Evolutionary conservation across 2,888 invertebrate genomes (phyloP), one percentile per base, ranked within the genome.

Genomic region (Pegoplata infirma): DNA sequence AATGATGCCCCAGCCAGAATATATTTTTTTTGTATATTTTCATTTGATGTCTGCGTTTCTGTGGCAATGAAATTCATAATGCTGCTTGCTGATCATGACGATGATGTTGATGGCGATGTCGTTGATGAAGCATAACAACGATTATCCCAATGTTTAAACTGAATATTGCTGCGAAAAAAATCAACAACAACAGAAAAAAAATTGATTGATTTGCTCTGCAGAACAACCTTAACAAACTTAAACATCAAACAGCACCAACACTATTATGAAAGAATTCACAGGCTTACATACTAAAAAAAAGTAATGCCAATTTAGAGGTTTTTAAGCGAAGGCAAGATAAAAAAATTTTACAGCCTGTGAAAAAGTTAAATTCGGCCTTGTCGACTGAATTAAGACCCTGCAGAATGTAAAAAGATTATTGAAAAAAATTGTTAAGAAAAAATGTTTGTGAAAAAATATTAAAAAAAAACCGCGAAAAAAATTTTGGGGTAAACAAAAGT

Each of bases 121-220:
- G 75, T 67, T 71, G 75, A 72, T 79, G 75, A 79, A 72, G 79
- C 79, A 75, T 75, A 79, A 63, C 77, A 68, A 66, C 71, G 79
- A 79, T 79, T 79, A 79, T 79, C 79, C 75, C 56, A 72, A 59
- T 69, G 73, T 56, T 12, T 61, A 71, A 64, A 49, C 46, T 32
- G 53, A 23, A 46, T 23, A 40, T 2, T 36, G 47, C 55, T 16
- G 47, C 61, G 14, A 14, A 61, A 10, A 66, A 46, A 71, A 67
- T 44, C 61, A 71, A 74, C 69, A n/a, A 79, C 36, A 67, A n/a
- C n/a, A n/a, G n/a, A n/a, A n/a, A n/a, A n/a, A 47, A 79, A 79
- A 79, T 79, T 79, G 79, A 79, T 79, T 79, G 79, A 79, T 79
- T 79, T 75, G 71, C 75, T n/a, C n/a, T 72, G 71, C 67, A 40